Base-by-base conservation (phyloP, 2,797 vertebrate species). In the Mus minutoides region DNA sequence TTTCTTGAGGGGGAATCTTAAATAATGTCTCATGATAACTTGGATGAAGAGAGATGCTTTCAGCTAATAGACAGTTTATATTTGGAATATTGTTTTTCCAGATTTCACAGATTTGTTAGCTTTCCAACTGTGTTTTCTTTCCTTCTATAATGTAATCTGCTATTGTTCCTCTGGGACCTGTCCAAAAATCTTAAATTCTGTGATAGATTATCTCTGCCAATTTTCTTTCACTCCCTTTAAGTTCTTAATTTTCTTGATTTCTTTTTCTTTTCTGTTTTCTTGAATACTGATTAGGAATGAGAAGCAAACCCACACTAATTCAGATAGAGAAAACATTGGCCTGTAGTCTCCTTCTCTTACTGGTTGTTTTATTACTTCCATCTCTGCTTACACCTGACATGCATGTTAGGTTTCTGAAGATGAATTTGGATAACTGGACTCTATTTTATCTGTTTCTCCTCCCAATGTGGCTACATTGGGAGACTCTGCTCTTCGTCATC, bases 331-430 rank as follows among this genome's bases (percentile, higher is more conserved):
- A 96, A 89, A 67, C 71, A 85, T 34, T 94, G 91, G 37, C 67
- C 76, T 97, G 76, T 40, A 69, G 1, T 82, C 85, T 89, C 73
- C 73, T 86, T 56, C 76, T 80, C 91, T 96, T 78, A 69, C 49
- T 96, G 19, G 94, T 88, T 58, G 46, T 73, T 95, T 96, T 77
- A 96, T 91, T 94, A 82, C 84, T 77, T 91, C 54, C 89, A 94
- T 29, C 21, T 64, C 34, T 64, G 7, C 7, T 56, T 64, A 13
- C 46, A 37, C 22, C 58, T 90, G 29, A 88, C 6, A 8, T 58
- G 46, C 17, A 19, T 64, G 58, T 19, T 22, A 26, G 5, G 6
- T 49, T 75, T 26, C 43, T 90, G 21, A 26, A 24, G 21, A 49
- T 89, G 58, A 12, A 64, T 43, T 77, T 90, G 13, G 4, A 14